phyloP scores from a whole-genome alignment of 2,888 invertebrate species.

The Camptogramma bilineatum region DNA sequence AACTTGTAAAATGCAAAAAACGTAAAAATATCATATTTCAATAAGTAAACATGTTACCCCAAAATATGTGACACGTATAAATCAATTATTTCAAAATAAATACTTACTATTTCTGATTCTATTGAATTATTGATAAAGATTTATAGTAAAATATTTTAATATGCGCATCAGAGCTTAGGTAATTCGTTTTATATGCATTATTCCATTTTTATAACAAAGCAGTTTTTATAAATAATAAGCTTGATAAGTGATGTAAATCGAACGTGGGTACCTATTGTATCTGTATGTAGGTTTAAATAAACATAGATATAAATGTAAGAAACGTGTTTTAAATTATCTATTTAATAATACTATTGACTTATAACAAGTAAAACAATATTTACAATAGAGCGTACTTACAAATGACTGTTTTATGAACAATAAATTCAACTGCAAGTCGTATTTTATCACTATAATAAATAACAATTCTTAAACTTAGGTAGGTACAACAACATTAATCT shows the following conservation, averaged over 20 bases:
- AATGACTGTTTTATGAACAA: slow-evolving; percentile 61
- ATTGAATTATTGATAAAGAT: not conserved
- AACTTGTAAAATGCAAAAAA: not conserved
- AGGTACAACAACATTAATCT: slow-evolving; percentile 55
- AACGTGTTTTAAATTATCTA: slow-evolving; percentile 38
- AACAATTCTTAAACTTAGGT: slow-evolving; percentile 61
- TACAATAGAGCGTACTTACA: slow-evolving; percentile 62
- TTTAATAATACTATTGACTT: slow-evolving; percentile 70
- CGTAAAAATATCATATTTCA: no score
- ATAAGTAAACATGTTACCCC: no score
- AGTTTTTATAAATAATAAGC: not conserved
- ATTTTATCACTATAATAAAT: slow-evolving; percentile 73
- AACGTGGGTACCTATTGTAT: not conserved
- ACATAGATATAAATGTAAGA: slow-evolving; percentile 31
- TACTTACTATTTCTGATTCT: not conserved
- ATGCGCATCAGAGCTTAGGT: not conserved
- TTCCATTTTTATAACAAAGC: slow-evolving; percentile 10
- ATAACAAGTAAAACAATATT: slow-evolving; percentile 78
- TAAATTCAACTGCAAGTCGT: slow-evolving; percentile 57
- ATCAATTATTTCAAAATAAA: not conserved
- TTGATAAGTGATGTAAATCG: slow-evolving; percentile 9
- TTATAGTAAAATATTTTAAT: not conserved
- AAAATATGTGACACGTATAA: no score
- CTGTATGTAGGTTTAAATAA: not conserved
- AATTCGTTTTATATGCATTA: not conserved